phyloP scores from a whole-genome alignment of 2,888 invertebrate genomes.

The Mesorhabditis sp. region DNA sequence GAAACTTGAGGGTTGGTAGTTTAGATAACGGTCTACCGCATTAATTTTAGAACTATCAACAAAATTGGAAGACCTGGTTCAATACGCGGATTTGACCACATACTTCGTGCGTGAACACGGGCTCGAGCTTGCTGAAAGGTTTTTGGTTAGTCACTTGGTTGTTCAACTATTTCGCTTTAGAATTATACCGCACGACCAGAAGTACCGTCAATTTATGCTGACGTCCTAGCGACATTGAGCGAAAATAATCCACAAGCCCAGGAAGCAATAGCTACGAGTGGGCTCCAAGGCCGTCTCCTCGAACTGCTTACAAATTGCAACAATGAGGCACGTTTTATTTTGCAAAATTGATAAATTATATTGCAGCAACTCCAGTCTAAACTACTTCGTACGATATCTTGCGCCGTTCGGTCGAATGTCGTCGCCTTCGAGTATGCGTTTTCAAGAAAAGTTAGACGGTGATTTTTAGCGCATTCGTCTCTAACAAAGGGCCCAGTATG shows the following conservation, averaged over 20 bases:
- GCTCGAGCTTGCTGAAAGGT: slow-evolving; percentile 4
- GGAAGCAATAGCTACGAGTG: neutral
- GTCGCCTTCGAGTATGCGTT: neutral
- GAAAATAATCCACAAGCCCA: slow-evolving; percentile 4
- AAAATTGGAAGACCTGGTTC: neutral
- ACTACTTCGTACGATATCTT: neutral
- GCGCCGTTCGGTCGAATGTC: slow-evolving; percentile 2
- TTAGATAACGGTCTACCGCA: neutral
- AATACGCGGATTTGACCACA: neutral
- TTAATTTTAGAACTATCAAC: neutral
- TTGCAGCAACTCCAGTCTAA: neutral
- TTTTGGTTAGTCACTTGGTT: neutral
- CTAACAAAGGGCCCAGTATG: neutral
- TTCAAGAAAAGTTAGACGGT: neutral
- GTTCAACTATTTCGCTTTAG: neutral
- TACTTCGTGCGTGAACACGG: neutral
- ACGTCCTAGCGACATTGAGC: neutral
- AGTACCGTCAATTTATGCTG: neutral
- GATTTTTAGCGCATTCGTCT: neutral
- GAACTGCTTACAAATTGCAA: neutral
- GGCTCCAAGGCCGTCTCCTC: neutral
- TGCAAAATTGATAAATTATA: neutral
- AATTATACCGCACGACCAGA: neutral
- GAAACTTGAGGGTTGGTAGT: neutral
- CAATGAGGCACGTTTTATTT: neutral